Evolutionary conservation across 2,797 vertebrate species (phyloP), one percentile per base, ranked within the genome.

Genomic region (Phrynocephalus guinanensis): DNA sequence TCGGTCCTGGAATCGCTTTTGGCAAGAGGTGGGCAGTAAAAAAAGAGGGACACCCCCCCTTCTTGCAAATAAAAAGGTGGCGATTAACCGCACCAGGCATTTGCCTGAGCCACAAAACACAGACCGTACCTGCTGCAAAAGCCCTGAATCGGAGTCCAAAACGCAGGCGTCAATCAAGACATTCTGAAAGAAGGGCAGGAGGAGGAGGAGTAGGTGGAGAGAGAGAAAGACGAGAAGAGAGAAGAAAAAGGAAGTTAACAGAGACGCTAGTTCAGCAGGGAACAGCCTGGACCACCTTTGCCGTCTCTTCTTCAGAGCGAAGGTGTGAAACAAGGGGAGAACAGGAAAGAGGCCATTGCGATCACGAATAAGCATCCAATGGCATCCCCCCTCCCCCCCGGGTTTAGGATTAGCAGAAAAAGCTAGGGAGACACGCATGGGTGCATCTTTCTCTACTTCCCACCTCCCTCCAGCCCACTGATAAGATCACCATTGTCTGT

Each of bases 151-250:
- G 0, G 98, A 96, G 88, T 98, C 98, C 94, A 99, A 93, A 84
- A 99, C 97, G 89, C 98, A 99, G n/a, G 99, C 99, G 90, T 99
- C 99, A 6, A 99, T 99, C 94, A 99, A 95, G 96, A 99, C 96
- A 92, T 95, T 98, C 99, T 99, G 95, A 91, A 95, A 95, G 92
- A 79, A 76, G 75, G 0, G 28, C 0, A 26, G 2, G 11, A 10
- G 16, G 0, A 6, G 3, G 48, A 44, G 28, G 8, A 44, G 9
- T 73, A 0, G 0, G 85, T 60, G 28, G 0, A 26, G 2, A 22
- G 9, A 10, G 0, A 10, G 3, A 68, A 44, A 48, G 8, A 44
- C 1, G 75, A 0, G 0, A 84, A 66, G 70, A 63, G 0, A 11
- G 60, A 63, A 30, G 44, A n/a, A 1, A 20, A 28, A 28, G 18